These are phyloP conservation scores for Dorcus parallelipipedus DNA, from an alignment of 2,888 invertebrate genomes.

Conservation along the genomic window DNA sequence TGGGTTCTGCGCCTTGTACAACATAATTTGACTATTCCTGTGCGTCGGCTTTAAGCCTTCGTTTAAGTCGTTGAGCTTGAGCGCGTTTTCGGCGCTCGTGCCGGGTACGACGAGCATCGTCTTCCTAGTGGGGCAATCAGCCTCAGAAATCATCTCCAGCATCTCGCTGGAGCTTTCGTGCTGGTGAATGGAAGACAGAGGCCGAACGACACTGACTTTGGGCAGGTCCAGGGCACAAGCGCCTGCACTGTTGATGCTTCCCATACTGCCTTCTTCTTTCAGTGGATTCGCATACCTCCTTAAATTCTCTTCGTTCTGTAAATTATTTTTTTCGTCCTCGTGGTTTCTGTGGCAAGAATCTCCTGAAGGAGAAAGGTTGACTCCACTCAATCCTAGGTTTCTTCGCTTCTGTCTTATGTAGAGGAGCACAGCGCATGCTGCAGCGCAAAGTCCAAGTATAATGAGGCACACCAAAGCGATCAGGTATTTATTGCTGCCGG, in stretches of 20 bases:
- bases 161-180: conserved; percentile 56
- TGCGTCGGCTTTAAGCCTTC: conserved; percentile 50
- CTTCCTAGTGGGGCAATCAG: conserved; percentile 51
- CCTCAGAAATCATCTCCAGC: conserved; percentile 60
- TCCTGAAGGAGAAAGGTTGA: conserved; percentile 54
- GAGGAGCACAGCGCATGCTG: conserved; percentile 50
- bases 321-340: conserved; percentile 86
- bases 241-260: conserved; percentile 47
- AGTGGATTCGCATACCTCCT: conserved; percentile 52
- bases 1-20: conserved; percentile 81
- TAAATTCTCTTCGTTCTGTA: conserved; percentile 87
- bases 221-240: conserved; percentile 46
- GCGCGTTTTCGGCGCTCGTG: conserved; percentile 41
- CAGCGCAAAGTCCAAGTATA: conserved; percentile 44
- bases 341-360: conserved; percentile 64
- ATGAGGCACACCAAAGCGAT: conserved; percentile 50
- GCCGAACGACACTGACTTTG: conserved; percentile 48
- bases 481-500: conserved; percentile 51
- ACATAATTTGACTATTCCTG: conserved; percentile 61
- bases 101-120: conserved; percentile 49
- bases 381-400: conserved; percentile 52
- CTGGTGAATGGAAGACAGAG: conserved; percentile 48
- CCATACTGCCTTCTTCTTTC: conserved; percentile 52
- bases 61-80: conserved; percentile 40
- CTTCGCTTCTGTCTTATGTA: conserved; percentile 58